Conservation (phyloP, 1,140 invertebrate species). For the Subanguina moxae region DNA sequence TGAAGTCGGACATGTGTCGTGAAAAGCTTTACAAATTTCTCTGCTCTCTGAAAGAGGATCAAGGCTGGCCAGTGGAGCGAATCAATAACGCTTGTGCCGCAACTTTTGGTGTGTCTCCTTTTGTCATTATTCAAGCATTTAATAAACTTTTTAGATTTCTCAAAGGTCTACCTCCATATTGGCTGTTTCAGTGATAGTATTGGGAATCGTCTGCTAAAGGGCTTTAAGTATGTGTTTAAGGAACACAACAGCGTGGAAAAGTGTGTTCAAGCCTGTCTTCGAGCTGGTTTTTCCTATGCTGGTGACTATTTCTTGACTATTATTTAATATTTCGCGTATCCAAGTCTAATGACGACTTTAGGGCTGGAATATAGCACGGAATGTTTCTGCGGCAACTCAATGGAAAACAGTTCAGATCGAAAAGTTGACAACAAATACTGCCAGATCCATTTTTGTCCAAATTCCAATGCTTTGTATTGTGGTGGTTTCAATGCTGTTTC, state of each 20-base stretch:
- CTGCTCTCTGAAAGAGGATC: conserved; percentile 17
- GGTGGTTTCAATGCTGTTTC: conserved; percentile 46
- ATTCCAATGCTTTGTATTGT: conserved; percentile 21
- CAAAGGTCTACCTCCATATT: conserved; percentile 2
- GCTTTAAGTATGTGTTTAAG: conserved; percentile 36
- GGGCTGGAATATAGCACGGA: conserved; percentile 47
- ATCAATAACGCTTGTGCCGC: conserved; percentile 30
- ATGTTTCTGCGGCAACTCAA: conserved; percentile 47
- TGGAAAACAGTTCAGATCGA: not conserved
- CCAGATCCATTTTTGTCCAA: conserved; percentile 32
- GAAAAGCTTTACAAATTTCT: conserved; percentile 13
- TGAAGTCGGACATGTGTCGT: conserved; percentile 37
- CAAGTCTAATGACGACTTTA: not conserved
- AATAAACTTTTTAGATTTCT: not conserved
- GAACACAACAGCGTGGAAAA: conserved; percentile 25
- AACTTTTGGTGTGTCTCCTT: conserved; percentile 11
- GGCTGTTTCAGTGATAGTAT: conserved; percentile 24
- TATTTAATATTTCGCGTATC: not conserved
- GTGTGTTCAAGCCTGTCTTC: conserved; percentile 43
- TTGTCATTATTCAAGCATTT: not conserved
- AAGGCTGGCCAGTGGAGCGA: conserved; percentile 12
- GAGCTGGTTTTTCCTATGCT: conserved; percentile 38
- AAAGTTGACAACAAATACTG: conserved; percentile 22
- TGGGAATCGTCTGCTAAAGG: conserved; percentile 18
- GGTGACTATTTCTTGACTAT: conserved; percentile 32